Conservation (phyloP, 2,888 invertebrate genomes). For the Parthenolecanium corni region DNA sequence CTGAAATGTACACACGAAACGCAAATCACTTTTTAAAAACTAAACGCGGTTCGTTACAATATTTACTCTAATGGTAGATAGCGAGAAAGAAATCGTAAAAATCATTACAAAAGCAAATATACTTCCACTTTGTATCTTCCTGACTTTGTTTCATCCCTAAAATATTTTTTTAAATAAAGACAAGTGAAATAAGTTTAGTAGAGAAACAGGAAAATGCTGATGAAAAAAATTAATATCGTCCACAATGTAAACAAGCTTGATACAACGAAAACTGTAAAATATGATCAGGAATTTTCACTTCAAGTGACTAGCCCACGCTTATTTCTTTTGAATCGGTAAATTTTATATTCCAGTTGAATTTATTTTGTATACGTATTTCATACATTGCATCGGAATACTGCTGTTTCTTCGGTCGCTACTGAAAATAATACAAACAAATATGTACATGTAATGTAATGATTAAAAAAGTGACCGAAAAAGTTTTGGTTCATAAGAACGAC, state of each 20-base stretch:
- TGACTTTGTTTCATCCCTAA: background rate
- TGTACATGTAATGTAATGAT: too few relatives aligned
- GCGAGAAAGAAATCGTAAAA: background rate
- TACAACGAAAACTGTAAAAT: background rate
- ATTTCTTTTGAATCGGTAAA: background rate
- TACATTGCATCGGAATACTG: conserved; percentile 8
- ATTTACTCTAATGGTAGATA: conserved; percentile 21
- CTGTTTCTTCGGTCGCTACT: conserved; percentile 17
- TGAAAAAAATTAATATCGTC: background rate
- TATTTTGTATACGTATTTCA: background rate
- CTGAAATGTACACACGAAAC: conserved; percentile 19
- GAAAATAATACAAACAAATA: background rate
- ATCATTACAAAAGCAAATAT: background rate
- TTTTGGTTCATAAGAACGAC: too few relatives aligned
- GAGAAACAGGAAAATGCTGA: background rate
- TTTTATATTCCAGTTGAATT: background rate
- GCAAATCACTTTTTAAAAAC: conserved; percentile 7
- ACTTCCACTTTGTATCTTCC: background rate
- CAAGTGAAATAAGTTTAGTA: too few relatives aligned
- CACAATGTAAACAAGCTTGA: background rate
- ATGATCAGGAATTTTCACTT: background rate
- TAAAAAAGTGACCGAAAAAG: too few relatives aligned
- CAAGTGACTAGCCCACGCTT: background rate
- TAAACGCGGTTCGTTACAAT: conserved; percentile 1
- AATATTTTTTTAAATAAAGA: too few relatives aligned